phyloP scores from a whole-genome alignment of 30 jellyfish, hydroid and myxozoan species.

The Haliclystus octoradiatus region DNA sequence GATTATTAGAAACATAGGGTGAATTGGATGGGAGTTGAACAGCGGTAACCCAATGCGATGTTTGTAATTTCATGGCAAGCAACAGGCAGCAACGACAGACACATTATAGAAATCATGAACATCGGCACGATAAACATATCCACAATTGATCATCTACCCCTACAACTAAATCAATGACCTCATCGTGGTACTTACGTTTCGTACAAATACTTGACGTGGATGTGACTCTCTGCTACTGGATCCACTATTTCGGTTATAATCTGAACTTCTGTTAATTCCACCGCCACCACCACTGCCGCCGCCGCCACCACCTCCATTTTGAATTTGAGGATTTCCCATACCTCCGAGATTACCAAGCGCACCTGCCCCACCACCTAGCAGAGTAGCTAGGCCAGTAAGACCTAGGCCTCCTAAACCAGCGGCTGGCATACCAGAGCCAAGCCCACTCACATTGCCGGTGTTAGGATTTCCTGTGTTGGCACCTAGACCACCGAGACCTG shows the following conservation, averaged over 20 bases:
- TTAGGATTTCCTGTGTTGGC: constrained; percentile 13
- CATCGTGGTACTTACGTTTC: constrained; percentile 98
- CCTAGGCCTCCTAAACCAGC: background rate
- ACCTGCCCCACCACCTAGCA: constrained; percentile 35
- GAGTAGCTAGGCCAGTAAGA: background rate
- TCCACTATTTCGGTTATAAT: background rate
- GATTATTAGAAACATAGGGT: too few species aligned
- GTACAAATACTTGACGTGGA: constrained; percentile 57
- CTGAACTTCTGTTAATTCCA: constrained; percentile 11
- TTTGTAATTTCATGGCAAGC: too few species aligned
- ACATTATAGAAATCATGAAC: too few species aligned
- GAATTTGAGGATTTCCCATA: background rate
- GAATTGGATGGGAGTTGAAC: too few species aligned
- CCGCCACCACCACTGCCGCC: constrained; percentile 38
- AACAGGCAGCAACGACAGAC: too few species aligned
- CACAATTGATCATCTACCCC: too few species aligned
- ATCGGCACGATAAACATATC: too few species aligned
- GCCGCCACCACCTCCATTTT: constrained; percentile 19
- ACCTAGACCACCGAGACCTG: constrained; percentile 22
- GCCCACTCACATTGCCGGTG: constrained; percentile 5
- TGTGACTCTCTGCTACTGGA: constrained; percentile 19
- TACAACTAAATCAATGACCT: too few species aligned
- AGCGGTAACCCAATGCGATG: too few species aligned
- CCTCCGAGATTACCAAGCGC: background rate
- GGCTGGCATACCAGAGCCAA: background rate